phyloP scores from a whole-genome alignment of 2,113 vertebrate genomes.

The Myrmecophaga tridactyla region DNA sequence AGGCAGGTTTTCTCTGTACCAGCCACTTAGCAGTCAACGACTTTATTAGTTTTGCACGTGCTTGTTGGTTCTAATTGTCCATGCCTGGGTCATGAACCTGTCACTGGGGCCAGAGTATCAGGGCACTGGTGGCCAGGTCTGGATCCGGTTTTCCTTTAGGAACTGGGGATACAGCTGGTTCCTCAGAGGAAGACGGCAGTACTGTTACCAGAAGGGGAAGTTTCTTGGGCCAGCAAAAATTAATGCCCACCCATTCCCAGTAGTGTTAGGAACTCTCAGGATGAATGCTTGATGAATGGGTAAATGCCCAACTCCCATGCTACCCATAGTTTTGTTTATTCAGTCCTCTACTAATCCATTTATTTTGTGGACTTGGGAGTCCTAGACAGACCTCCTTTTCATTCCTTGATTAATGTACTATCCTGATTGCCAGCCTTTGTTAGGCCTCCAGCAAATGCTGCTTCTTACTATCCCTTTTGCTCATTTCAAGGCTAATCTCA shows the following conservation, averaged over 20 bases:
- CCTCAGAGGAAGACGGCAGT: neutral
- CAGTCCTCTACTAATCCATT: neutral
- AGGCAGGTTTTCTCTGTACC: neutral
- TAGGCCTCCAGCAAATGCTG: neutral
- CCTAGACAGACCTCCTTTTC: neutral
- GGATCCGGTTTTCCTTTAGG: neutral
- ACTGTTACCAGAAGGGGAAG: neutral
- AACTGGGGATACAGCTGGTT: neutral
- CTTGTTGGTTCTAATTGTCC: neutral
- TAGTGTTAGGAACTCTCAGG: neutral
- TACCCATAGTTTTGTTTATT: neutral
- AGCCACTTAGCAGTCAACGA: neutral
- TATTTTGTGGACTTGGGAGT: neutral
- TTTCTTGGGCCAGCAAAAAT: neutral
- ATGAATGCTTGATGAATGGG: neutral
- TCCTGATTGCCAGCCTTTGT: neutral
- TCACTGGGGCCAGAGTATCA: neutral
- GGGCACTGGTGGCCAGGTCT: neutral
- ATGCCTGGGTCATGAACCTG: neutral
- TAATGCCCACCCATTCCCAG: too few species aligned
- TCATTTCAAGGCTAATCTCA: constrained; percentile 21
- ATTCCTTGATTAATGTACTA: neutral
- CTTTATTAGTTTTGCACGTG: neutral
- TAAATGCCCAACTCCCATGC: neutral
- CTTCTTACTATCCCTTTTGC: neutral